Conservation (phyloP, 37 sponge, comb jelly and placozoan species). For the Spongilla lacustris region DNA sequence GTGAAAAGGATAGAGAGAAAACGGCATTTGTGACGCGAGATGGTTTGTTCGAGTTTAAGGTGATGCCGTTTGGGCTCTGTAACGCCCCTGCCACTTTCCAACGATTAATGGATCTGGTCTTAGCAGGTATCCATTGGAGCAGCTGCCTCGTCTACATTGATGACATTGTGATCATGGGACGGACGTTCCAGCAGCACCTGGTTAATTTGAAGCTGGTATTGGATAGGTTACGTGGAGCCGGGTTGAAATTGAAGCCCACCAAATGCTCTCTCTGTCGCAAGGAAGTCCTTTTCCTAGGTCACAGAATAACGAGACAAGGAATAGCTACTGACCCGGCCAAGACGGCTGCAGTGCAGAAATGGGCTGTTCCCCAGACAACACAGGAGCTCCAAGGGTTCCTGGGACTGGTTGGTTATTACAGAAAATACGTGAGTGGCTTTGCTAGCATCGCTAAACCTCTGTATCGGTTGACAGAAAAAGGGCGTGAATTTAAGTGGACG, state of each 20-base stretch:
- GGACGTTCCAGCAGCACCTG: slow-evolving; percentile 30
- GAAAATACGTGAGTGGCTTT: slow-evolving; percentile 32
- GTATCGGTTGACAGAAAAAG: slow-evolving; percentile 20
- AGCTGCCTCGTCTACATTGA: slow-evolving; percentile 37
- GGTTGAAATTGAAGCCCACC: slow-evolving; percentile 30
- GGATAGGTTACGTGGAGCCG: slow-evolving; percentile 15
- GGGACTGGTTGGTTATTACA: slow-evolving; percentile 44
- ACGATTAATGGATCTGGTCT: slow-evolving; percentile 27
- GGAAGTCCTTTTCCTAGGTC: slow-evolving; percentile 16
- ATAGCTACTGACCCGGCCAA: slow-evolving; percentile 26
- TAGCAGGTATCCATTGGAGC: slow-evolving; percentile 3
- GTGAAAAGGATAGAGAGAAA: slow-evolving; percentile 32
- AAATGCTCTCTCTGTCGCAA: slow-evolving; percentile 34
- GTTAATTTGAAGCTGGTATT: slow-evolving; percentile 20
- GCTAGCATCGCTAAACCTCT: slow-evolving; percentile 37
- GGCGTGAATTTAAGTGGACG: slow-evolving; percentile 15
- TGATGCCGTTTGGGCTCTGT: slow-evolving; percentile 37
- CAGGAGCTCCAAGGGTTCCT: slow-evolving; percentile 37
- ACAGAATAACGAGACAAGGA: slow-evolving; percentile 29
- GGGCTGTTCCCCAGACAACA: slow-evolving; percentile 27
- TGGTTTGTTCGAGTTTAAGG: slow-evolving; percentile 41
- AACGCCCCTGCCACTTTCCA: slow-evolving; percentile 57
- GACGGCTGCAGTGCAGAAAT: slow-evolving; percentile 6
- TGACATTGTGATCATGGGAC: slow-evolving; percentile 19
- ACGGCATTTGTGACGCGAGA: slow-evolving; percentile 39